A percentile compares a stretch with the other conserved stretches of the same genome.
phyloP scores from a whole-genome alignment of 2,797 vertebrate species.

The Masticophis lateralis region DNA sequence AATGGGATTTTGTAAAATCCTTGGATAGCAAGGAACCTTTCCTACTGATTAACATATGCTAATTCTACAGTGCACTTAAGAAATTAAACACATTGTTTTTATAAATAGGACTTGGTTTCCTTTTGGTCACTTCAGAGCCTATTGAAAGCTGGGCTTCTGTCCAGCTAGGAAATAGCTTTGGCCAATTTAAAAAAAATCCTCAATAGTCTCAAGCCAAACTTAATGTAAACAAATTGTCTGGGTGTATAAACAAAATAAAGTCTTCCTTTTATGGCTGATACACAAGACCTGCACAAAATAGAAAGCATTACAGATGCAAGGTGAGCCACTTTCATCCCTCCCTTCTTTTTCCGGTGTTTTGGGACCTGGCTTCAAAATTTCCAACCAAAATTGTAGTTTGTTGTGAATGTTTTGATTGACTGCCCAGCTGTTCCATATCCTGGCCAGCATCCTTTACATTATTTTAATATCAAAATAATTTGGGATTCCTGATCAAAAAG shows the following conservation, averaged over 20 bases:
- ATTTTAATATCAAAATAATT: conserved; percentile 33
- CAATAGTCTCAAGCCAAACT: conserved; percentile 44
- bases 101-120: conserved; percentile 36
- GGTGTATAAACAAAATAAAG: conserved; percentile 58
- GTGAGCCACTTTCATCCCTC: conserved; percentile 23
- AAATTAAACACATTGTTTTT: conserved; percentile 24
- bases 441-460: neutral
- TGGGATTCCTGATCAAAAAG: neutral
- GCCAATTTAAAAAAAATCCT: conserved; percentile 57
- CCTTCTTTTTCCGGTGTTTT: neutral
- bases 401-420: neutral
- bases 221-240: conserved; percentile 42
- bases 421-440: neutral
- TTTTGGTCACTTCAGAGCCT: conserved; percentile 37
- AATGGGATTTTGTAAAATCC: neutral
- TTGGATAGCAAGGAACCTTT: neutral
- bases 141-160: conserved; percentile 46
- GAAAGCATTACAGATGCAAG: conserved; percentile 53
- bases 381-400: neutral
- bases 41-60: neutral
- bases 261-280: conserved; percentile 60
- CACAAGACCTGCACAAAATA: conserved; percentile 55
- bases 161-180: conserved; percentile 66
- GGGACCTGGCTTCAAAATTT: neutral
- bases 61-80: neutral